Evolutionary conservation across 2,113 vertebrate genomes (phyloP).

Genomic region (Madoqua kirkii): DNA sequence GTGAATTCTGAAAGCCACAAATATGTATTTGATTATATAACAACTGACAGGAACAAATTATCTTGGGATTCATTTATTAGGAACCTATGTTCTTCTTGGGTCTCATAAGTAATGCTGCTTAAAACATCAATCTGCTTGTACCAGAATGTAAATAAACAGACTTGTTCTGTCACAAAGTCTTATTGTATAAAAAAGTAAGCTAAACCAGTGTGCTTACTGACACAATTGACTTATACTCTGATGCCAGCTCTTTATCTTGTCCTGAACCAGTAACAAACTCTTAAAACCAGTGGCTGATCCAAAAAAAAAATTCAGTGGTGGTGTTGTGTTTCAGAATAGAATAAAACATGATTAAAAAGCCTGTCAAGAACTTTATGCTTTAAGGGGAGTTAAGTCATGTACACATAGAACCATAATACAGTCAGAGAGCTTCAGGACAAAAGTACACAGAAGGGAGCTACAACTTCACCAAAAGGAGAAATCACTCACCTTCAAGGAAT

Average conservation of each 20-base stretch:
- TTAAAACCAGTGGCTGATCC: background rate
- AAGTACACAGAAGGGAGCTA: background rate
- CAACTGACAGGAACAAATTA: conserved; percentile 5
- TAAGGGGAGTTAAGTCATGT: background rate
- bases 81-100: background rate
- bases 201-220: background rate
- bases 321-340: background rate
- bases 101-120: conserved; percentile 20
- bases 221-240: background rate
- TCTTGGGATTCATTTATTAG: conserved; percentile 1
- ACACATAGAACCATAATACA: background rate
- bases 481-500: background rate
- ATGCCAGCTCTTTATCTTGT: background rate
- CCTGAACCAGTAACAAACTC: background rate
- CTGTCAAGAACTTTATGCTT: background rate
- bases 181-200: background rate
- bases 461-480: background rate
- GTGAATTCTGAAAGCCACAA: conserved; percentile 5
- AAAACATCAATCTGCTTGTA: background rate
- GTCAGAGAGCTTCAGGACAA: background rate
- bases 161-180: background rate
- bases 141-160: background rate
- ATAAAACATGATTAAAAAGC: background rate
- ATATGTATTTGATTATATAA: conserved; percentile 8
- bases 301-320: background rate